phyloP scores from a whole-genome alignment of 2,888 invertebrate species.

The Chrysopilus asiliformis region DNA sequence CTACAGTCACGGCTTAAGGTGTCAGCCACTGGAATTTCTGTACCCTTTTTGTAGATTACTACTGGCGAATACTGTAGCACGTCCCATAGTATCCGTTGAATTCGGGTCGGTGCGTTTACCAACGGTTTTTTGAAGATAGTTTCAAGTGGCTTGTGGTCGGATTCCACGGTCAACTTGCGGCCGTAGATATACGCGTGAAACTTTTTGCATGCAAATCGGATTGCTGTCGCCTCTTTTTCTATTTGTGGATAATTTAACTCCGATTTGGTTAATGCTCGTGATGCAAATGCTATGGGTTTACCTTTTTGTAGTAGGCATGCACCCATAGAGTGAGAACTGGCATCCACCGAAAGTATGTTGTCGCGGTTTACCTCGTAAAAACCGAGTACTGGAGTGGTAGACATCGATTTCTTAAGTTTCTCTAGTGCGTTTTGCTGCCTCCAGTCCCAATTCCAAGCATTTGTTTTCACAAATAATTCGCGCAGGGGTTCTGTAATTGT shows the following conservation, averaged over 20 bases:
- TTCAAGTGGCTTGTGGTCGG: background rate
- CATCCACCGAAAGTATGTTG: constrained; percentile 12
- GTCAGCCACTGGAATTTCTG: background rate
- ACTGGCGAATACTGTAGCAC: background rate
- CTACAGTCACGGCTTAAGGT: background rate
- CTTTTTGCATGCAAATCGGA: constrained; percentile 18
- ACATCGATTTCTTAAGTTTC: constrained; percentile 11
- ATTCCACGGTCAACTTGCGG: background rate
- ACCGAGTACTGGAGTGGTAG: constrained; percentile 10
- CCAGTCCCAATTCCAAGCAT: constrained; percentile 5
- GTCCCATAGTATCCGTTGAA: background rate
- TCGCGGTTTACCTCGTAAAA: constrained; percentile 15
- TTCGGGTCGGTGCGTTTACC: too few relatives aligned
- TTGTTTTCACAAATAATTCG: constrained; percentile 10
- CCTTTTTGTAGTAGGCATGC: constrained; percentile 1
- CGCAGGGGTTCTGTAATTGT: constrained; percentile 10
- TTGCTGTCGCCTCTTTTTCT: constrained; percentile 21
- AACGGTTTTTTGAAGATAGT: background rate
- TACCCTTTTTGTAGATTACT: background rate
- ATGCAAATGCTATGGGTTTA: constrained; percentile 2
- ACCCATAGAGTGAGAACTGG: constrained; percentile 11
- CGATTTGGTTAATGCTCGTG: background rate
- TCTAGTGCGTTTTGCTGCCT: constrained; percentile 9
- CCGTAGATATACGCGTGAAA: constrained; percentile 22
- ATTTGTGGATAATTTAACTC: constrained; percentile 21